phyloP scores from a whole-genome alignment of 2,797 vertebrate species.

The Gymnopithys bicolor region DNA sequence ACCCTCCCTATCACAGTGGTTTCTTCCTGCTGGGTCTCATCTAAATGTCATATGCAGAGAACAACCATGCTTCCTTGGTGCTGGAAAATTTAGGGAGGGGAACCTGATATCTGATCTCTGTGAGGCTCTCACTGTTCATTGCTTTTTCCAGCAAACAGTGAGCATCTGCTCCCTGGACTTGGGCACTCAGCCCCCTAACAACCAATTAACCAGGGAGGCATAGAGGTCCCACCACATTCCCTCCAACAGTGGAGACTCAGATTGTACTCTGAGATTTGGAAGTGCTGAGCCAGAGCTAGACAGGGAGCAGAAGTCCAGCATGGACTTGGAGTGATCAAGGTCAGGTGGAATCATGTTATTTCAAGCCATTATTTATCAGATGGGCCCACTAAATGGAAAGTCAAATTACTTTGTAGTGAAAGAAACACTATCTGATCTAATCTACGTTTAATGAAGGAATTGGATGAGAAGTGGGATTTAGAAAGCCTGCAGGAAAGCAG shows the following conservation, averaged over 20 bases:
- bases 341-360: background rate
- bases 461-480: background rate
- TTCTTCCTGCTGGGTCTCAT: background rate
- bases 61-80: accelerated
- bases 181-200: background rate
- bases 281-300: background rate
- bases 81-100: background rate
- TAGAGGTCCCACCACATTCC: accelerated
- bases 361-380: conserved; percentile 44
- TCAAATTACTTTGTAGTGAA: conserved; percentile 45
- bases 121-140: background rate
- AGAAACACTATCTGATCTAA: conserved; percentile 47
- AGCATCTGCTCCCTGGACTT: background rate
- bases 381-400: conserved; percentile 44
- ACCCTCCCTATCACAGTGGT: background rate
- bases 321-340: background rate
- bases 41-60: background rate
- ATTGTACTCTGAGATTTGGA: background rate
- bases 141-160: background rate
- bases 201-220: background rate
- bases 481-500: background rate
- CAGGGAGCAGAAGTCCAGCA: background rate
- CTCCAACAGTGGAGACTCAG: background rate
- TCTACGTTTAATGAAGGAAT: conserved; percentile 32
- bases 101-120: background rate